Percentiles rank a stretch among this genome's conserved stretches.
phyloP scores from a whole-genome alignment of 2,113 vertebrate genomes.

The Ictalurus punctatus region DNA sequence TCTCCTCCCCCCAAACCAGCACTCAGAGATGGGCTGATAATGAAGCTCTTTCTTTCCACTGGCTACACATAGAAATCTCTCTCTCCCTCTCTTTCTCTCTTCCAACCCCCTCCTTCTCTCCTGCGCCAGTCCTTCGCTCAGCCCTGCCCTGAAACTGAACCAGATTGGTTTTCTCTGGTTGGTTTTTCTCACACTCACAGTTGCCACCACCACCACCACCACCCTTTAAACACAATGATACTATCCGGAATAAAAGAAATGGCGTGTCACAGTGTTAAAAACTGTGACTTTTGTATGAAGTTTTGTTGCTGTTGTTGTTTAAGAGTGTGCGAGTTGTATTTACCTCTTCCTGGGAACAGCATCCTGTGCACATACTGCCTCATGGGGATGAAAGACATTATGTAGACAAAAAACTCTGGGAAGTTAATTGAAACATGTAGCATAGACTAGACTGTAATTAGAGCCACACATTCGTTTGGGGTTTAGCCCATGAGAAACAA shows the following conservation, averaged over 20 bases:
- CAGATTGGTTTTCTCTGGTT: constrained; percentile 64
- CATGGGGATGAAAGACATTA: constrained; percentile 40
- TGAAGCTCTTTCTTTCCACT: constrained; percentile 64
- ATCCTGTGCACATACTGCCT: neutral
- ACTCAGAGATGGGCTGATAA: constrained; percentile 69
- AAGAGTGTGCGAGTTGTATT: constrained; percentile 3
- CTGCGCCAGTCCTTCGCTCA: constrained; percentile 40
- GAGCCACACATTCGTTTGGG: neutral
- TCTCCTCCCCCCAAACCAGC: constrained; percentile 15
- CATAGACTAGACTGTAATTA: constrained; percentile 20
- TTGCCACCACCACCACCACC: constrained; percentile 58
- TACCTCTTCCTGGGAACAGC: neutral
- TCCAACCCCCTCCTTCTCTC: neutral
- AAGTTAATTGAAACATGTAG: constrained; percentile 12
- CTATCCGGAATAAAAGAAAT: constrained; percentile 5
- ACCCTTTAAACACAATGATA: constrained; percentile 50
- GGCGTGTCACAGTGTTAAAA: constrained; percentile 4
- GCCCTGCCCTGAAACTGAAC: constrained; percentile 74
- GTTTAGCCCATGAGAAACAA: constrained; percentile 2
- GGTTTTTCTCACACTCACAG: constrained; percentile 76
- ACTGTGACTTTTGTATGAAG: neutral
- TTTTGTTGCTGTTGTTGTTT: neutral
- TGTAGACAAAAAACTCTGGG: neutral
- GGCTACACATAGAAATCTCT: constrained; percentile 57
- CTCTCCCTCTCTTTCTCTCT: constrained; percentile 24